A percentile compares a stretch with the other conserved stretches of the same genome.
phyloP scores from a whole-genome alignment of 2,113 vertebrate species.

The Serilophus lunatus region DNA sequence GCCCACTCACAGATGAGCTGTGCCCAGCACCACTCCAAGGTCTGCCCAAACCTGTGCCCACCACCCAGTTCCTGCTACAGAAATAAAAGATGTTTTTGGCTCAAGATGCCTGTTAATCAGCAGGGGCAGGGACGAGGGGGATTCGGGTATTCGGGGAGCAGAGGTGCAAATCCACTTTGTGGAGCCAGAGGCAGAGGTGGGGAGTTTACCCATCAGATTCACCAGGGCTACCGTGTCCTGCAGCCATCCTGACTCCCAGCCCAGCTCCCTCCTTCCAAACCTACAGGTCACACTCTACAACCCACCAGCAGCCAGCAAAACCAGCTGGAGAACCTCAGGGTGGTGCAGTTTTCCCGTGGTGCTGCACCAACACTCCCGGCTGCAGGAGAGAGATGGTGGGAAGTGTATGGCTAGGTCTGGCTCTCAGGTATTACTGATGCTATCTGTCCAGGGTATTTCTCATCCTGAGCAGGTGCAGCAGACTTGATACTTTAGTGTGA shows the following conservation, averaged over 20 bases:
- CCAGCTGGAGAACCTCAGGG: not conserved
- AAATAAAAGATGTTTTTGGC: not conserved
- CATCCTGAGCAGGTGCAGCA: not conserved
- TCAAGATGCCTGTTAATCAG: not conserved
- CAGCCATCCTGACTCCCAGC: not conserved
- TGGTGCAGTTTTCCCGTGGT: not conserved
- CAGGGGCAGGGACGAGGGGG: accelerated
- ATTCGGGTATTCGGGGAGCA: not conserved
- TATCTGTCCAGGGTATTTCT: not conserved
- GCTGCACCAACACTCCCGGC: not conserved
- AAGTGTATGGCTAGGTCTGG: not conserved
- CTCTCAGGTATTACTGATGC: not conserved
- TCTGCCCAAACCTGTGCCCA: not conserved
- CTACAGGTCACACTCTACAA: not conserved
- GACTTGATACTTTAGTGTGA: not conserved
- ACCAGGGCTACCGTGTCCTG: not conserved
- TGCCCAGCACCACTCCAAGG: too few species aligned
- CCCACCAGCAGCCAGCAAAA: not conserved
- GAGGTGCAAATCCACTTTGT: not conserved
- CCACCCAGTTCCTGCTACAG: not conserved
- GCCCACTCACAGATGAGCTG: accelerated
- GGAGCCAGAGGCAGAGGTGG: too few species aligned
- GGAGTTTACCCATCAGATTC: not conserved
- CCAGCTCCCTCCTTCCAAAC: not conserved
- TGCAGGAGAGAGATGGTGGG: accelerated